A percentile compares a stretch with the other conserved stretches of the same genome.
Conservation (phyloP, 1,140 invertebrate species). For the Brachionus calyciflorus region DNA sequence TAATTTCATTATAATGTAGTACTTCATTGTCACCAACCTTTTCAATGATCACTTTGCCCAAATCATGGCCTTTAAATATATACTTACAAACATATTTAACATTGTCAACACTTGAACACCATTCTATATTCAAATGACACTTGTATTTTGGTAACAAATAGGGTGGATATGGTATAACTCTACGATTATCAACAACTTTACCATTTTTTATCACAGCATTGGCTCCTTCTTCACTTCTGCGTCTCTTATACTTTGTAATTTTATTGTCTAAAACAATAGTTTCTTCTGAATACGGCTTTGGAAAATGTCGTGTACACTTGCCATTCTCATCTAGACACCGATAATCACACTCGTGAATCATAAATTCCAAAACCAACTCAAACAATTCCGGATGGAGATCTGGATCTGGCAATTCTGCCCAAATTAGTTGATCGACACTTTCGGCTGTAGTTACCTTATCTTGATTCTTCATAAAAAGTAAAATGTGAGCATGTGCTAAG, state of each 20-base stretch:
- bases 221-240: slow-evolving; percentile 41
- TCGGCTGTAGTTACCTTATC: slow-evolving; percentile 32
- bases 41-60: neutral
- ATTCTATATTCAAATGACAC: slow-evolving; percentile 50
- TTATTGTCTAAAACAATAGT: slow-evolving; percentile 48
- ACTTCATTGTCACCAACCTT: neutral
- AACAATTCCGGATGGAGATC: slow-evolving; percentile 47
- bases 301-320: slow-evolving; percentile 49
- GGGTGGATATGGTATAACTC: slow-evolving; percentile 48
- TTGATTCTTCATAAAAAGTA: slow-evolving; percentile 56
- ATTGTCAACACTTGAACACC: slow-evolving; percentile 47
- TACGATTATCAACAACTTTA: neutral
- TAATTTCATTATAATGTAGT: neutral
- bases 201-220: slow-evolving; percentile 16
- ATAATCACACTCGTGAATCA: slow-evolving; percentile 49
- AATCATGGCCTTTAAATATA: slow-evolving; percentile 54
- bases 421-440: slow-evolving; percentile 46
- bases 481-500: slow-evolving; percentile 63
- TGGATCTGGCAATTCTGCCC: slow-evolving; percentile 48
- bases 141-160: slow-evolving; percentile 47
- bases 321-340: slow-evolving; percentile 49
- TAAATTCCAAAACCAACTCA: slow-evolving; percentile 48
- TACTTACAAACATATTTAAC: slow-evolving; percentile 56
- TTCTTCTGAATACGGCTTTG: slow-evolving; percentile 45
- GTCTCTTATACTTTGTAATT: slow-evolving; percentile 47